These are phyloP conservation scores for Epistrophe grossulariae DNA, from an alignment of 2,888 invertebrate genomes.

Conservation along the genomic window DNA sequence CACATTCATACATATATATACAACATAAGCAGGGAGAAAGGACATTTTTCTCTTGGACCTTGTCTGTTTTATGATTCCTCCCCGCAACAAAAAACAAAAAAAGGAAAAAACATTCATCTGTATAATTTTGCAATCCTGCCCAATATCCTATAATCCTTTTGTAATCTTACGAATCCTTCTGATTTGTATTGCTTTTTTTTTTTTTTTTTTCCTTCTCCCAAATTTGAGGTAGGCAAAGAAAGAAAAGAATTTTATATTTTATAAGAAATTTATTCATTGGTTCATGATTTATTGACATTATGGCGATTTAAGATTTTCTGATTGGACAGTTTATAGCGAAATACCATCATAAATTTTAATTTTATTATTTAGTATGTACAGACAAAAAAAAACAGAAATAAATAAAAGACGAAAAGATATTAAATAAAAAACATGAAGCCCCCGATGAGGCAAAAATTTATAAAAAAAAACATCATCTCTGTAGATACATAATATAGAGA, in stretches of 20 bases:
- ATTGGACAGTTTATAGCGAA: slow-evolving; percentile 68
- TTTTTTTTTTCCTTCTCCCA: no score
- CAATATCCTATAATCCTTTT: slow-evolving; percentile 68
- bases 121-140: slow-evolving; percentile 50
- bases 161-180: slow-evolving; percentile 69
- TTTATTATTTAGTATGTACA: slow-evolving; percentile 63
- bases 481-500: background rate
- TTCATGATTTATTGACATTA: slow-evolving; percentile 72
- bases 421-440: slow-evolving; percentile 27
- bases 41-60: slow-evolving; percentile 24
- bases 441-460: slow-evolving; percentile 5
- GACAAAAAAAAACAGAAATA: slow-evolving; percentile 32
- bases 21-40: background rate
- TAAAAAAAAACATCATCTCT: slow-evolving; percentile 20
- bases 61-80: slow-evolving; percentile 49
- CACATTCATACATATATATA: slow-evolving; percentile 33
- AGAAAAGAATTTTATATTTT: background rate
- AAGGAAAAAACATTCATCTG: slow-evolving; percentile 52
- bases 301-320: slow-evolving; percentile 66
- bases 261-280: slow-evolving; percentile 53
- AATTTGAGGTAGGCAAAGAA: slow-evolving; percentile 18
- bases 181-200: slow-evolving; percentile 63
- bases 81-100: background rate
- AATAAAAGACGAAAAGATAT: slow-evolving; percentile 42
- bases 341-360: slow-evolving; percentile 49